Percentiles rank a stretch among this genome's conserved stretches.
phyloP scores from a whole-genome alignment of 2,113 vertebrate genomes.

The Brachyistius frenatus region DNA sequence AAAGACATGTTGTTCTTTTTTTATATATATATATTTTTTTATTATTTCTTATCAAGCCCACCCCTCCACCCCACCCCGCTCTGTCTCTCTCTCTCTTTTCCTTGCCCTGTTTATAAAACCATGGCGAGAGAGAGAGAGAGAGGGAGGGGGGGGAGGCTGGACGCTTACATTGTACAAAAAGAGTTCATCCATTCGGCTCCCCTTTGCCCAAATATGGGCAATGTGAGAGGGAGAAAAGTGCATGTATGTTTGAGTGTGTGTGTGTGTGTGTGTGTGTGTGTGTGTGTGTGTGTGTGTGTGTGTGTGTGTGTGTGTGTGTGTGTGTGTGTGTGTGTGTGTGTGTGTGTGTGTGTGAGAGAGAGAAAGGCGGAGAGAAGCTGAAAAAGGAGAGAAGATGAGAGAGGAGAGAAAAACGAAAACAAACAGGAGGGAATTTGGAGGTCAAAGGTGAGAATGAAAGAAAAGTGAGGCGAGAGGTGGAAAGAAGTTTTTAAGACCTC shows the following conservation, averaged over 20 bases:
- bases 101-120: conserved; percentile 63
- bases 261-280: too few species aligned
- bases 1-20: conserved; percentile 67
- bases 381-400: conserved; percentile 38
- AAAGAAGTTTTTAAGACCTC: conserved; percentile 29
- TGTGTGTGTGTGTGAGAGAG: conserved; percentile 1
- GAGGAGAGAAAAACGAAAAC: not conserved
- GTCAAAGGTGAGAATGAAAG: conserved; percentile 51
- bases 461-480: conserved; percentile 17
- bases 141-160: not conserved
- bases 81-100: not conserved
- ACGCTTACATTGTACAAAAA: conserved; percentile 58
- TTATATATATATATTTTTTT: conserved; percentile 33
- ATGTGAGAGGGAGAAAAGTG: conserved; percentile 31
- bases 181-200: conserved; percentile 68
- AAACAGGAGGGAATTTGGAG: conserved; percentile 20
- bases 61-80: conserved; percentile 1
- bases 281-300: not conserved
- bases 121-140: conserved; percentile 28
- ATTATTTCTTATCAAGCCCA: conserved; percentile 34
- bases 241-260: too few species aligned
- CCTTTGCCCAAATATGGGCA: conserved; percentile 81
- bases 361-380: conserved; percentile 9
- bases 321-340: too few species aligned
- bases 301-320: too few species aligned